Base-by-base conservation (phyloP, 2,113 vertebrate genomes). In the Papio anubis region DNA sequence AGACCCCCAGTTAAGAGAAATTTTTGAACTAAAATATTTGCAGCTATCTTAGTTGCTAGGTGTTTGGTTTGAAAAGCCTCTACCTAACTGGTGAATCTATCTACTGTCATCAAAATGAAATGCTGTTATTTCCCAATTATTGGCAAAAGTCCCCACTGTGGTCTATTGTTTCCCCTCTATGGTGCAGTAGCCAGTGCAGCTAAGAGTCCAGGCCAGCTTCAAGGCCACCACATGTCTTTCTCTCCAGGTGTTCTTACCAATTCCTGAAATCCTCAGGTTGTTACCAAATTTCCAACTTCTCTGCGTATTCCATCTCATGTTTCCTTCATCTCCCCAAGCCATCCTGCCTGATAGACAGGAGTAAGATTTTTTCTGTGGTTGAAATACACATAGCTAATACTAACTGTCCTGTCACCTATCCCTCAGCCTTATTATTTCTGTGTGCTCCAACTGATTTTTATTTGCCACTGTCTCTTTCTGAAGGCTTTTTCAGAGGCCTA, bases 41-140 rank as follows among this genome's bases (percentile, higher is more conserved):
- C 50, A n/a, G 48, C 72, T 94, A 8, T 89, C 52, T 81, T 93
- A 50, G 82, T 81, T 52, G 11, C 18, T 85, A 30, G 10, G 2
- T 88, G 45, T 97, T 97, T 85, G 38, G 16, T 88, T 90, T 83
- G 40, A 93, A 96, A 88, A 93, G n/a, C 25, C 7, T 85, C 70
- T 48, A 48, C 43, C 35, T 32, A 93, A 70, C 10, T 91, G 82
- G 17, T 59, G 43, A 55, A 94, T 88, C 66, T 32, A 52, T 35
- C 55, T 43, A 93, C 18, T 82, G 68, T 80, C 30, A 86, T 32
- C 9, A 70, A 86, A 96, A 90, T 73, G 87, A 66, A 85, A 48
- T 94, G 52, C 32, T 57, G 0, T 66, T 96, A 45, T 52, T 93
- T 76, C 23, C n/a, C 30, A 91, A 2, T 72, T 68, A 75, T n/a